A percentile compares a stretch with the other conserved stretches of the same genome.
Evolutionary conservation across 2,113 vertebrate genomes (phyloP).

Genomic region (Ivindomyrus marchei): DNA sequence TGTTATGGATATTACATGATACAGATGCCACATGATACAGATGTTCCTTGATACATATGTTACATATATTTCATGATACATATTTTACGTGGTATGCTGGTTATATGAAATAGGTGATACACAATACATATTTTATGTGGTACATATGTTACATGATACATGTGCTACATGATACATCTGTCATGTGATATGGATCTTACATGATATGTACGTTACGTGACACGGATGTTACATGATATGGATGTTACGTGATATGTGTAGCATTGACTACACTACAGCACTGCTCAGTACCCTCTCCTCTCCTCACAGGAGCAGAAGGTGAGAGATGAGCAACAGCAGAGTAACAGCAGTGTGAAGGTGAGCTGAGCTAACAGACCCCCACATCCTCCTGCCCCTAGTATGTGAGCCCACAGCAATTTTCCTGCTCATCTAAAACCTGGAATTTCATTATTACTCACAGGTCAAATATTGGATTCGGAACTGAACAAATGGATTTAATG

Average conservation of each 20-base stretch:
- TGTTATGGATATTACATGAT: no score
- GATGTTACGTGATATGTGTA: no score
- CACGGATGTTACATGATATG: no score
- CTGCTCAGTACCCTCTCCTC: neutral
- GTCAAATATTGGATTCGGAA: conserved; percentile 48
- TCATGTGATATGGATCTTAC: no score
- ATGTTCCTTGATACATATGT: no score
- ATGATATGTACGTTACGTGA: no score
- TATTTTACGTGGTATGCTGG: no score
- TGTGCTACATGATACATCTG: no score
- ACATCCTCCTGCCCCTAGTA: neutral
- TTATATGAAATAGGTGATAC: no score
- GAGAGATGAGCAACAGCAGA: neutral
- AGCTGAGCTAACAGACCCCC: neutral
- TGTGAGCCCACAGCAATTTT: conserved; percentile 22
- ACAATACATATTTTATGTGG: neutral
- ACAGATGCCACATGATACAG: no score
- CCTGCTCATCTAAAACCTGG: conserved; percentile 23
- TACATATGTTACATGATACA: neutral
- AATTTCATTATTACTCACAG: conserved; percentile 45
- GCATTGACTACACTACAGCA: neutral
- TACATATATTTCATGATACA: no score
- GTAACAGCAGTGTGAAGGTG: neutral
- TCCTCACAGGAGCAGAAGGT: neutral
- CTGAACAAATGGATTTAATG: conserved; percentile 46